These are phyloP conservation scores for Ectemnius cavifrons DNA, from an alignment of 2,888 invertebrate species.

Conservation along the genomic window DNA sequence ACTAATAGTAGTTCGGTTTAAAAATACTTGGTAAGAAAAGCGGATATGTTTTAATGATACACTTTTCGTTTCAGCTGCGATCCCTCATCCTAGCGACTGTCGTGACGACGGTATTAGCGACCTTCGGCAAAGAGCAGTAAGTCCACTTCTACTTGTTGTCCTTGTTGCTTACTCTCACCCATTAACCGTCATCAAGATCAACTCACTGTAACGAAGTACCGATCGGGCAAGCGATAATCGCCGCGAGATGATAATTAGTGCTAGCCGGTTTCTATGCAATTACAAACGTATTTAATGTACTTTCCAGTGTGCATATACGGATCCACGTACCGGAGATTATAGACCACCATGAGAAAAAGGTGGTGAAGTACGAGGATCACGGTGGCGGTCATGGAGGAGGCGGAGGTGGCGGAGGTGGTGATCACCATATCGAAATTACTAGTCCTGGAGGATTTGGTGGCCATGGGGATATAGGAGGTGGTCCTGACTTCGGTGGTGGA, in stretches of 20 bases:
- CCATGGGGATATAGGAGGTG: slow-evolving; percentile 25
- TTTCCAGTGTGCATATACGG: slow-evolving; percentile 69
- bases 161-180: too few relatives aligned
- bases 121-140: slow-evolving; percentile 73
- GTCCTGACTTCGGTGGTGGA: slow-evolving; percentile 24
- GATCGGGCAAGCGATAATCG: too few relatives aligned
- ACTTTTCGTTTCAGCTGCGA: slow-evolving; percentile 56
- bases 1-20: too few relatives aligned
- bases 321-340: slow-evolving; percentile 67
- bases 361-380: slow-evolving; percentile 63
- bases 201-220: too few relatives aligned
- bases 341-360: slow-evolving; percentile 65
- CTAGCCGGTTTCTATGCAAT: too few relatives aligned
- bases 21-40: too few relatives aligned
- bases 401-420: slow-evolving; percentile 46
- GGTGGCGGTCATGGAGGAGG: slow-evolving; percentile 56
- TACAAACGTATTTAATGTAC: too few relatives aligned
- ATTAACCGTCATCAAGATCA: too few relatives aligned
- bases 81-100: slow-evolving; percentile 60
- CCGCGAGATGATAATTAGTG: too few relatives aligned
- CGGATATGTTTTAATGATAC: too few relatives aligned
- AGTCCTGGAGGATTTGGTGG: slow-evolving; percentile 53
- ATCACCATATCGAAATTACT: slow-evolving; percentile 56
- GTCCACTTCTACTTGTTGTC: slow-evolving; percentile 35
- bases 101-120: slow-evolving; percentile 60